Conservation (phyloP, 2,113 vertebrate species). For the Calonectris borealis region DNA sequence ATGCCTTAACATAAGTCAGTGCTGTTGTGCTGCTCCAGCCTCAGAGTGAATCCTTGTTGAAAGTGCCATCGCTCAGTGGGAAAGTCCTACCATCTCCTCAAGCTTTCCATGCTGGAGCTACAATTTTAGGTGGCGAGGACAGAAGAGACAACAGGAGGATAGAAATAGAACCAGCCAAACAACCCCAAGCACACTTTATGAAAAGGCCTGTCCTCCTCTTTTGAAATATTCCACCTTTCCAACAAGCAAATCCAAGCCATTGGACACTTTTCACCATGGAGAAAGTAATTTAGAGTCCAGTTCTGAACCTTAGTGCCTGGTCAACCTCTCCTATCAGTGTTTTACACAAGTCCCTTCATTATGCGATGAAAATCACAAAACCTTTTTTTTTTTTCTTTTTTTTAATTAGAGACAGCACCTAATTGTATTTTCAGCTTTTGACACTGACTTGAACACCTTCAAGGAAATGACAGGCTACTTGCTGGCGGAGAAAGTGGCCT, state of each 20-base stretch:
- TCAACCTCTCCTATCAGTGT: neutral
- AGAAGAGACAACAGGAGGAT: neutral
- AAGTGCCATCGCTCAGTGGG: neutral
- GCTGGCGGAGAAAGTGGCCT: neutral
- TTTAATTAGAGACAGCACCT: neutral
- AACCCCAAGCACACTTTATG: neutral
- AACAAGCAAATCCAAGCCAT: neutral
- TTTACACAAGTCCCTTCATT: neutral
- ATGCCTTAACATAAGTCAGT: neutral
- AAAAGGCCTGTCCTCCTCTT: neutral
- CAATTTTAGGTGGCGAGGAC: neutral
- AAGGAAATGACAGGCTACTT: neutral
- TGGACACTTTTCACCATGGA: neutral
- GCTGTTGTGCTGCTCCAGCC: neutral
- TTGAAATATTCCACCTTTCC: neutral
- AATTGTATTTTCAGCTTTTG: neutral
- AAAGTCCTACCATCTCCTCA: neutral
- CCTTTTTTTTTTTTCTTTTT: neutral
- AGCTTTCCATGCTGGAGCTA: neutral
- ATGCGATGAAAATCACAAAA: neutral
- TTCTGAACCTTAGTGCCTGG: neutral
- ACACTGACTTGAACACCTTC: neutral
- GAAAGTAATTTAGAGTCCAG: neutral
- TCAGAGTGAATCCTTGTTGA: neutral
- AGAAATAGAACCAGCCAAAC: neutral